Evolutionary conservation across 2,797 vertebrate genomes (phyloP).

Genomic region (Lithobates sylvaticus): DNA sequence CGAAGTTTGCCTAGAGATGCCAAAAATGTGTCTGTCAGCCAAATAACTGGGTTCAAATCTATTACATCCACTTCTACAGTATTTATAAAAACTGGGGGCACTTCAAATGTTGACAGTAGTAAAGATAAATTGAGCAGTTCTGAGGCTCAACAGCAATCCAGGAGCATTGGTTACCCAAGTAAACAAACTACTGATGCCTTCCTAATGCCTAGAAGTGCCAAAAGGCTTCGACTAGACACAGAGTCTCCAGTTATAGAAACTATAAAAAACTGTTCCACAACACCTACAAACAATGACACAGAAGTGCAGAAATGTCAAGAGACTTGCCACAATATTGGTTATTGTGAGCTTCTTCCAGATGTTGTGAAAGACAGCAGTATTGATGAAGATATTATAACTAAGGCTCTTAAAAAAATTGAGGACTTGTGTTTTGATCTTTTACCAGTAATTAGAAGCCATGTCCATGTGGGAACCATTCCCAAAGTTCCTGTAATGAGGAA

Average conservation of each 20-base stretch:
- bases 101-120: conserved; percentile 57
- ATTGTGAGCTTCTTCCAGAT: conserved; percentile 40
- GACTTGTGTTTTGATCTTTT: conserved; percentile 88
- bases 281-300: not conserved
- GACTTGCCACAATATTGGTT: conserved; percentile 1
- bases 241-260: conserved; percentile 66
- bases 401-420: conserved; percentile 79
- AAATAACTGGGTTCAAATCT: conserved; percentile 84
- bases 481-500: conserved; percentile 87
- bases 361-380: conserved; percentile 56
- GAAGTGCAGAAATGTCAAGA: not conserved
- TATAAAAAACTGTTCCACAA: not conserved
- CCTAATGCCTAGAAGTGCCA: conserved; percentile 79
- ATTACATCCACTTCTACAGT: conserved; percentile 88
- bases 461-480: conserved; percentile 84
- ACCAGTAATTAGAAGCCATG: conserved; percentile 87
- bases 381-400: conserved; percentile 64
- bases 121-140: conserved; percentile 58
- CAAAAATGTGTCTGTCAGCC: conserved; percentile 70
- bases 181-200: conserved; percentile 73
- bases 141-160: conserved; percentile 50
- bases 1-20: conserved; percentile 73
- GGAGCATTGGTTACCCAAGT: conserved; percentile 51
- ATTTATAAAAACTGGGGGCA: conserved; percentile 86
- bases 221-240: conserved; percentile 80